Base-by-base conservation (phyloP, 1,140 invertebrate genomes). In the Leptopilina clavipes region DNA sequence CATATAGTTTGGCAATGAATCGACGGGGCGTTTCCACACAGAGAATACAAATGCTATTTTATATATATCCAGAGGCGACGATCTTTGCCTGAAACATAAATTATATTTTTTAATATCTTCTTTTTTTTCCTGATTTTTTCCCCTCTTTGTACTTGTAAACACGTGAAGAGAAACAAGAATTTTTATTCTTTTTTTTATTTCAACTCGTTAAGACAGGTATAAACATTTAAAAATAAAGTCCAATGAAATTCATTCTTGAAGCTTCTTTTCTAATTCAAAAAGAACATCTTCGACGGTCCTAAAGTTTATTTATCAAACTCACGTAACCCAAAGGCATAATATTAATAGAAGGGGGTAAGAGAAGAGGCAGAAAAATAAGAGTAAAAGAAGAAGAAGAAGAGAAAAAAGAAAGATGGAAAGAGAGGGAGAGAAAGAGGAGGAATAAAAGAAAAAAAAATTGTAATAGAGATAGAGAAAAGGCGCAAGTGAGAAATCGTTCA, bases 401-500 rank as follows among this genome's bases (percentile, higher is more conserved):
- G 5, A 19, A 14, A 44, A 17, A 17, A 40, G 73, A 43, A 54
- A 14, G 56, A 72, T 45, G 54, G 10, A 54, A 12, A 74, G 71
- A 72, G 43, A 56, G 3, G 17, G 25, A 19, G 65, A 10, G 65
- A 78, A 76, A 78, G 76, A 72, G 31, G 18, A 59, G 56, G n/a
- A 45, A 25, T 48, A 2, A 22, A 44, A 19, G 70, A 8, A 71
- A 77, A 76, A 78, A 77, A 72, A 25, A 52, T 59, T 43, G 52
- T 43, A 25, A 65, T 18, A 48, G 73, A 44, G 48, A 76, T 43
- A 45, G 54, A 76, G 74, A 78, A 82, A 82, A 77, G 59, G 59
- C n/a, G 59, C 25, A 22, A 31, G 59, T 37, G 59, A 31, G 78
- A 80, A 81, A 80, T 78, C 74, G 76, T 75, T 79, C 74, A 48